These are phyloP conservation scores for Phylloscopus trochiloides DNA, from an alignment of 2,113 vertebrate genomes.

Conservation along the genomic window DNA sequence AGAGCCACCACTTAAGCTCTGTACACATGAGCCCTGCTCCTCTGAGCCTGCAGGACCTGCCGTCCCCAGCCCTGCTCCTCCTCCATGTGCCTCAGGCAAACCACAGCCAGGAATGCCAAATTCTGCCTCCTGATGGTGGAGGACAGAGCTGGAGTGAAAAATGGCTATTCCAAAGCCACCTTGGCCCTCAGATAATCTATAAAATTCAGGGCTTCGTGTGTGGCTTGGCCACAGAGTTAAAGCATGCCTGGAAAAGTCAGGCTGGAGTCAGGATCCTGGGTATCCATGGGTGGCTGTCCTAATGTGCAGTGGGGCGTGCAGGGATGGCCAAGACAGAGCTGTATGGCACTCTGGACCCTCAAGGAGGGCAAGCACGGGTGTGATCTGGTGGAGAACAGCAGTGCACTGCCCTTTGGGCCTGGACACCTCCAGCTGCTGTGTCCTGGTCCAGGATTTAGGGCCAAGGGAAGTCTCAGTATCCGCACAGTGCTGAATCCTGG, in stretches of 20 bases:
- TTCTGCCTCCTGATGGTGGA: not conserved
- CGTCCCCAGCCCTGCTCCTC: not conserved
- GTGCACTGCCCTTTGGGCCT: not conserved
- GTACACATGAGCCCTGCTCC: not conserved
- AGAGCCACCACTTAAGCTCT: constrained; percentile 34
- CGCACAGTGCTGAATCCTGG: not conserved
- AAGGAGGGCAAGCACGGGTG: not conserved
- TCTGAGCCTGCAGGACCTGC: not conserved
- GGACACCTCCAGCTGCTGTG: not conserved
- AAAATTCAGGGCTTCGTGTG: not conserved
- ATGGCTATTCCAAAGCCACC: not conserved
- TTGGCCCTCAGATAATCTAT: not conserved
- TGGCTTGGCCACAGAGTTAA: not conserved
- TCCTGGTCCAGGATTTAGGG: not conserved
- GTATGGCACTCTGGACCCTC: rapidly evolving
- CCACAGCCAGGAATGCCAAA: not conserved
- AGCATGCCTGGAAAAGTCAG: not conserved
- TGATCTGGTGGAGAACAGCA: not conserved
- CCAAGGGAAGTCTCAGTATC: not conserved
- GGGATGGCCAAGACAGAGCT: not conserved
- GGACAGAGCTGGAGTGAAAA: not conserved
- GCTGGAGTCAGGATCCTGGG: not conserved
- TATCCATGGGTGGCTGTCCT: not conserved
- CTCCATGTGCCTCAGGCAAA: not conserved
- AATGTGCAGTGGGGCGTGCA: rapidly evolving